Evolutionary conservation across 2,888 invertebrate species (phyloP).

Genomic region (Psylliodes chrysocephalus): DNA sequence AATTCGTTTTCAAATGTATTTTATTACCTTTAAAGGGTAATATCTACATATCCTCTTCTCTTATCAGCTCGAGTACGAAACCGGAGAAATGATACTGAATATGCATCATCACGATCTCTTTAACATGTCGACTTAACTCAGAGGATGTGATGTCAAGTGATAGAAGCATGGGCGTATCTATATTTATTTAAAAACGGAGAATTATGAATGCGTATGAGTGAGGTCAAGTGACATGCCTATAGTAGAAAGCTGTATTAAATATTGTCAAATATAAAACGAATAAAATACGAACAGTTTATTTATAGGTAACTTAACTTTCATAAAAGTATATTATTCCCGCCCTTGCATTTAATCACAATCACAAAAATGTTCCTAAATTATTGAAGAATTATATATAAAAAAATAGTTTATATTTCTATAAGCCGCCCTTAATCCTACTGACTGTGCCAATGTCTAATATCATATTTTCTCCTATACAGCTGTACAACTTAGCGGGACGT

Average conservation of each 20-base stretch:
- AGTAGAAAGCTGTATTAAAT: too few relatives aligned
- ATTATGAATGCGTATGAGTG: too few relatives aligned
- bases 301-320: too few relatives aligned
- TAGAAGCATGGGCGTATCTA: background rate
- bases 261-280: too few relatives aligned
- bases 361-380: too few relatives aligned
- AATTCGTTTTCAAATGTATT: background rate
- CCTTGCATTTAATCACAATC: too few relatives aligned
- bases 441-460: background rate
- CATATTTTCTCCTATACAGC: background rate
- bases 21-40: constrained; percentile 25
- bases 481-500: background rate
- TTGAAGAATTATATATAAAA: too few relatives aligned
- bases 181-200: background rate
- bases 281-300: too few relatives aligned
- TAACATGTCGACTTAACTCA: constrained; percentile 9
- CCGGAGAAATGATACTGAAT: constrained; percentile 9
- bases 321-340: too few relatives aligned
- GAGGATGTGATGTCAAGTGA: constrained; percentile 11
- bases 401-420: too few relatives aligned
- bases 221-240: too few relatives aligned
- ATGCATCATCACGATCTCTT: constrained; percentile 24
- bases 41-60: constrained; percentile 21
- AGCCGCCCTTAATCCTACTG: too few relatives aligned
- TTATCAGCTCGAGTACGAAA: constrained; percentile 14